Conservation (phyloP, 2,113 vertebrate species). For the Cottus gobio region DNA sequence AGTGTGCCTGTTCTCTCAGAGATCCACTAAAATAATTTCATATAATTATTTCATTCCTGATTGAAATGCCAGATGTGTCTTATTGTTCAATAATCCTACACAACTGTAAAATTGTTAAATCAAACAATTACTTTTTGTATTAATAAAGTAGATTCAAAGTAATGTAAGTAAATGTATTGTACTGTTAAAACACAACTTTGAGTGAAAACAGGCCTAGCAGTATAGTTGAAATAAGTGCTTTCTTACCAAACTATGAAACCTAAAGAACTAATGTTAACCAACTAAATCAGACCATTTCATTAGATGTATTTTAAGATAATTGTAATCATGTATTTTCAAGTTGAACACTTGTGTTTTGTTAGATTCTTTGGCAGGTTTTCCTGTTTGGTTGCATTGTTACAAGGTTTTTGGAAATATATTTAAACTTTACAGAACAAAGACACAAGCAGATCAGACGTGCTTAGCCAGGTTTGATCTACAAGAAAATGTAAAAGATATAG, state of each 20-base stretch:
- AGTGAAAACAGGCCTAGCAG: conserved; percentile 17
- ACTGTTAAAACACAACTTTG: background rate
- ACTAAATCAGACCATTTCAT: background rate
- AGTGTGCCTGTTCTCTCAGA: background rate
- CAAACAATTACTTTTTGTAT: background rate
- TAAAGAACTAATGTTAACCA: background rate
- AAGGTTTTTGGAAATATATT: background rate
- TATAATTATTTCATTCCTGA: background rate
- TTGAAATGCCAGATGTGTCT: background rate
- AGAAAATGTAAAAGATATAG: background rate
- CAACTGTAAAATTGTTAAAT: background rate
- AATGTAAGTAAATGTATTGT: background rate
- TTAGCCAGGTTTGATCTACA: conserved; percentile 1
- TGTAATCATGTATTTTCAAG: background rate
- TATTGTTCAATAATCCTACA: background rate
- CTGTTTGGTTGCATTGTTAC: background rate
- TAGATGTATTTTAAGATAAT: background rate
- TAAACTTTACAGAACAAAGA: background rate
- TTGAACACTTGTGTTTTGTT: conserved; percentile 1
- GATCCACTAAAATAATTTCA: conserved; percentile 7
- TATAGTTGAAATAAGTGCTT: background rate
- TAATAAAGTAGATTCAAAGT: background rate
- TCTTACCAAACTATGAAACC: background rate
- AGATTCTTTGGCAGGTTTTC: background rate
- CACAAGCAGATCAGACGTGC: background rate